phyloP scores from a whole-genome alignment of 2,113 vertebrate genomes.

The Cygnus buccinator region DNA sequence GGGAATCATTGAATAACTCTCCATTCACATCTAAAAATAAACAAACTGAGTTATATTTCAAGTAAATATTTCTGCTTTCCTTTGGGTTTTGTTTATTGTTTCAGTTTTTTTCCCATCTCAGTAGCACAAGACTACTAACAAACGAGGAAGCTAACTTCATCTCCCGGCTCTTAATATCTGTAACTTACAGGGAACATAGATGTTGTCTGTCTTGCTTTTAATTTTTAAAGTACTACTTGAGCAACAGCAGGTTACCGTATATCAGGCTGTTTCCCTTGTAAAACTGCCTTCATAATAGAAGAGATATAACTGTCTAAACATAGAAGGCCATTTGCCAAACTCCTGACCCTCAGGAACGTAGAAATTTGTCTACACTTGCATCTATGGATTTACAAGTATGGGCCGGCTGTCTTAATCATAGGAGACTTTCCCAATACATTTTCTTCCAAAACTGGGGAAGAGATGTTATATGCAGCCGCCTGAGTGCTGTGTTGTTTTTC shows the following conservation, averaged over 20 bases:
- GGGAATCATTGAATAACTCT: neutral
- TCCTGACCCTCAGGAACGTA: neutral
- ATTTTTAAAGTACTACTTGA: neutral
- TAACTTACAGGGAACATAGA: neutral
- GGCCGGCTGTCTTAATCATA: neutral
- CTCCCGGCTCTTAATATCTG: neutral
- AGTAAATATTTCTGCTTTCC: constrained; percentile 43
- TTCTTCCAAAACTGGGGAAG: neutral
- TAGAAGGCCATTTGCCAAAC: neutral
- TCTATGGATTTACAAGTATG: neutral
- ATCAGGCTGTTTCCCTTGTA: neutral
- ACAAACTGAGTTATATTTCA: neutral
- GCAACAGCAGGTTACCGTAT: neutral
- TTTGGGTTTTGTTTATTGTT: constrained; percentile 29
- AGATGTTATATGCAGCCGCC: neutral
- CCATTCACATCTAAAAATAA: constrained; percentile 33
- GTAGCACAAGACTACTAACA: neutral
- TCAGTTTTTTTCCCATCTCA: neutral
- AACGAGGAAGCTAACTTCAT: neutral
- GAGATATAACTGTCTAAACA: neutral
- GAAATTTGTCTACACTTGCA: neutral
- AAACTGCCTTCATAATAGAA: neutral
- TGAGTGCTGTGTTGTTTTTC: neutral
- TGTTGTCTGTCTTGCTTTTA: neutral
- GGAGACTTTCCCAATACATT: neutral